These are phyloP conservation scores for Coelopa frigida DNA, from an alignment of 1,140 invertebrate species.

Conservation along the genomic window DNA sequence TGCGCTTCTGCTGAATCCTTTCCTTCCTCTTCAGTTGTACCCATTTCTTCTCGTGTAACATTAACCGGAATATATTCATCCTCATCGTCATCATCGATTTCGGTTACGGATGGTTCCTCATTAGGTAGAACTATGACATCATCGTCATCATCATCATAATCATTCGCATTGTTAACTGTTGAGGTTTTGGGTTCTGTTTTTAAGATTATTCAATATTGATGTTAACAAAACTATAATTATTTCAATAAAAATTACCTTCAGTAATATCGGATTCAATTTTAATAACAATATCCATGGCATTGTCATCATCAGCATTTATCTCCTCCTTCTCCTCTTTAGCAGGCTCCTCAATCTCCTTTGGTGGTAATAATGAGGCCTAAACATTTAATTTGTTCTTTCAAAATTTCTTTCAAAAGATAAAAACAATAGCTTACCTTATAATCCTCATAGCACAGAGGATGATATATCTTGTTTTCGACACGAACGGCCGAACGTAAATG, in stretches of 20 bases:
- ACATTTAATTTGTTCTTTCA: neutral
- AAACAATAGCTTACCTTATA: constrained; percentile 68
- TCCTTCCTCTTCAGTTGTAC: constrained; percentile 18
- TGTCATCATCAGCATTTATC: constrained; percentile 28
- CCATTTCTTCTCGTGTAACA: constrained; percentile 22
- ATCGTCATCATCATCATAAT: constrained; percentile 38
- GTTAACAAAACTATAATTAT: neutral
- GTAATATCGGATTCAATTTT: constrained; percentile 28
- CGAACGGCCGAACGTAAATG: constrained; percentile 76
- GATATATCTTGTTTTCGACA: constrained; percentile 74
- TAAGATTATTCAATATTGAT: neutral
- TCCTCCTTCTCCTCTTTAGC: constrained; percentile 21
- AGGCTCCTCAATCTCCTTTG: neutral
- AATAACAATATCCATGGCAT: constrained; percentile 37
- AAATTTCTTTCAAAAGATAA: constrained; percentile 2
- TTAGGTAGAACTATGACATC: constrained; percentile 43
- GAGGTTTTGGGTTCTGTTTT: neutral
- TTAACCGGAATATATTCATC: constrained; percentile 38
- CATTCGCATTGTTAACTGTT: neutral
- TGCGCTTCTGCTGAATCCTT: constrained; percentile 19
- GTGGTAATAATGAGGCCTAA: constrained; percentile 30
- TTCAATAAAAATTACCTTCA: constrained; percentile 11
- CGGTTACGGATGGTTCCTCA: constrained; percentile 40
- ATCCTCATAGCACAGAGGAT: constrained; percentile 87
- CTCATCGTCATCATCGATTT: constrained; percentile 43